Evolutionary conservation across 30 jellyfish, hydroid and myxozoan genomes (phyloP).

Genomic region (Clytia hemisphaerica): DNA sequence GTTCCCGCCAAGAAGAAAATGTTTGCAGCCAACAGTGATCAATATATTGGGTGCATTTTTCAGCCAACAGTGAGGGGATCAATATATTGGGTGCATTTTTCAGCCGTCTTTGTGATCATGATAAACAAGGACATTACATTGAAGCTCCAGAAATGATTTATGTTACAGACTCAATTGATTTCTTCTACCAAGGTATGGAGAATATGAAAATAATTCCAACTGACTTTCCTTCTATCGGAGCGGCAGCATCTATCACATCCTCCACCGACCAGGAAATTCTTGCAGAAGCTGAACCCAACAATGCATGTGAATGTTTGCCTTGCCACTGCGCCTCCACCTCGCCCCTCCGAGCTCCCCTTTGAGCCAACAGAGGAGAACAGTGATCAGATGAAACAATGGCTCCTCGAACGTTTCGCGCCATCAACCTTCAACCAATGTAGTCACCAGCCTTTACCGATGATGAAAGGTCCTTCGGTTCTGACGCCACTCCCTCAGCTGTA

Average conservation of each 20-base stretch:
- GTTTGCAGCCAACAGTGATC: constrained; percentile 18
- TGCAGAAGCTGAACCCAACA: too few species aligned
- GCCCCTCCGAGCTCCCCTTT: constrained; percentile 4
- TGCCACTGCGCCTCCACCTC: constrained; percentile 5
- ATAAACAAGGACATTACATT: background rate
- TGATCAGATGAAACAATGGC: constrained; percentile 24
- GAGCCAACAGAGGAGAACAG: constrained; percentile 5
- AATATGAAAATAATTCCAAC: constrained; percentile 12
- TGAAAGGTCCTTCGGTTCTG: constrained; percentile 23
- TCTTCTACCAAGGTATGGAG: constrained; percentile 22
- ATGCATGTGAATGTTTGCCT: background rate
- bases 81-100: constrained; percentile 11
- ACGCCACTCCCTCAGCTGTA: constrained; percentile 25
- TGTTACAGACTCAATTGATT: constrained; percentile 6
- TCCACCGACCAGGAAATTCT: too few species aligned
- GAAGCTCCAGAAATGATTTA: constrained; percentile 3
- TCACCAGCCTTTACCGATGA: constrained; percentile 34
- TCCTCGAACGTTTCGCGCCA: constrained; percentile 27
- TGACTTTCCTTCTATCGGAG: constrained; percentile 15
- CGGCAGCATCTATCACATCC: background rate
- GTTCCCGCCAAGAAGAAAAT: constrained; percentile 10
- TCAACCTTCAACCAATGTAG: constrained; percentile 32
- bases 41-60: constrained; percentile 11
- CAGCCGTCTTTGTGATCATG: background rate
- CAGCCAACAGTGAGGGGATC: constrained; percentile 10